Evolutionary conservation across 2,888 invertebrate genomes (phyloP).

Genomic region (Lysandra bellargus): DNA sequence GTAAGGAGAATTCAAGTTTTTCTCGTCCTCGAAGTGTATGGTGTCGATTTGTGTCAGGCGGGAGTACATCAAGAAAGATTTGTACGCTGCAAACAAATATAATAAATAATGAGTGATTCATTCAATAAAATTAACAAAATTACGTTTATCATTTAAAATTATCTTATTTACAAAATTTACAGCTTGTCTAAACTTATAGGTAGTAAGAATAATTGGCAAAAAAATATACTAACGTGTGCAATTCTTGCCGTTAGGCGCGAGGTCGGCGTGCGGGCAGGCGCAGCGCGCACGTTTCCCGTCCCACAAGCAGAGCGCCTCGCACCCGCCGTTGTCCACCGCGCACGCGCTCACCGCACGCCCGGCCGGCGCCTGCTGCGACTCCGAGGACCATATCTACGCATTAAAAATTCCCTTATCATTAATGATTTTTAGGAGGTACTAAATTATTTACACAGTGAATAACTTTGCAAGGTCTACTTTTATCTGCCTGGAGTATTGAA

Average conservation of each 20-base stretch:
- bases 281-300: conserved; percentile 85
- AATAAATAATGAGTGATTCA: background rate
- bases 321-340: conserved; percentile 60
- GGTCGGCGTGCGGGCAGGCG: conserved; percentile 90
- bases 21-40: conserved; percentile 86
- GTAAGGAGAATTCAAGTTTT: conserved; percentile 88
- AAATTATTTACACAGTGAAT: background rate
- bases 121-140: background rate
- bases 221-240: conserved; percentile 78
- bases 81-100: conserved; percentile 79
- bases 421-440: too few species aligned
- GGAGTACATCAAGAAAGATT: conserved; percentile 91
- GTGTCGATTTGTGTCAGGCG: conserved; percentile 90
- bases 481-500: background rate
- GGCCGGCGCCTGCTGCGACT: conserved; percentile 60
- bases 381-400: conserved; percentile 49
- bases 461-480: background rate
- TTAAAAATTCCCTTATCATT: background rate
- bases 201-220: background rate
- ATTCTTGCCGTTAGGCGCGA: conserved; percentile 82
- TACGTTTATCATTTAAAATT: background rate
- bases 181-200: background rate
- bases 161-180: too few species aligned
- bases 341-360: conserved; percentile 82
- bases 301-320: conserved; percentile 90